phyloP scores from a whole-genome alignment of 2,888 invertebrate species.

The Ennomos quercinarius region DNA sequence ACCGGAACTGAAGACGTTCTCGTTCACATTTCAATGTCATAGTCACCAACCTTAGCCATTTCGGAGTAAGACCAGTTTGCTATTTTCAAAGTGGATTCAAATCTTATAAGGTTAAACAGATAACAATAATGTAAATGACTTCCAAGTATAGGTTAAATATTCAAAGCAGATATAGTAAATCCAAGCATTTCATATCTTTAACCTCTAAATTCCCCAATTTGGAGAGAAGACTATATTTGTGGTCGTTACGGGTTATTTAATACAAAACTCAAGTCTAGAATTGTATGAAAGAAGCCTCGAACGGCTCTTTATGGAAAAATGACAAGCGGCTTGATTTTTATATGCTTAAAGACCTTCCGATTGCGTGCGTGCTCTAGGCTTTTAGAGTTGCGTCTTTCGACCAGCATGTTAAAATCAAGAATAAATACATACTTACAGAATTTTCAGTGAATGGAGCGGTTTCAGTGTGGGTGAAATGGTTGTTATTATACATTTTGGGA shows the following conservation, averaged over 20 bases:
- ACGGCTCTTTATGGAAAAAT: conserved; percentile 28
- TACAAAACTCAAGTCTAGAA: conserved; percentile 17
- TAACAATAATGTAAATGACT: conserved; percentile 1
- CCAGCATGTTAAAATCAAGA: background rate
- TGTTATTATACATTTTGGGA: background rate
- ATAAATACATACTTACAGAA: background rate
- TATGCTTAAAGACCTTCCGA: conserved; percentile 30
- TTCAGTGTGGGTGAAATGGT: conserved; percentile 14
- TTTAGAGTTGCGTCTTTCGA: conserved; percentile 25
- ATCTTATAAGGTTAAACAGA: conserved; percentile 11
- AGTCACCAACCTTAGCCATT: too few species aligned
- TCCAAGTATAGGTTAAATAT: conserved; percentile 1
- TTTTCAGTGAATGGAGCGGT: background rate
- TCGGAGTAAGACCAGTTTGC: too few species aligned
- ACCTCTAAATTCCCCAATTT: conserved; percentile 14
- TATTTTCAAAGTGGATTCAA: background rate
- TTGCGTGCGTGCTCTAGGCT: conserved; percentile 13
- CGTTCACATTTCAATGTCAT: too few species aligned
- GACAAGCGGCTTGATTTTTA: conserved; percentile 29
- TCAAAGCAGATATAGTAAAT: conserved; percentile 10
- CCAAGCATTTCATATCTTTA: conserved; percentile 11
- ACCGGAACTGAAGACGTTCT: too few species aligned
- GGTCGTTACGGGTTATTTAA: conserved; percentile 18
- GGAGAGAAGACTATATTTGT: conserved; percentile 11
- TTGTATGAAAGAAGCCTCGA: conserved; percentile 10